These are phyloP conservation scores for Chaetogeoica ovagalla DNA, from an alignment of 2,888 invertebrate species.

Conservation along the genomic window DNA sequence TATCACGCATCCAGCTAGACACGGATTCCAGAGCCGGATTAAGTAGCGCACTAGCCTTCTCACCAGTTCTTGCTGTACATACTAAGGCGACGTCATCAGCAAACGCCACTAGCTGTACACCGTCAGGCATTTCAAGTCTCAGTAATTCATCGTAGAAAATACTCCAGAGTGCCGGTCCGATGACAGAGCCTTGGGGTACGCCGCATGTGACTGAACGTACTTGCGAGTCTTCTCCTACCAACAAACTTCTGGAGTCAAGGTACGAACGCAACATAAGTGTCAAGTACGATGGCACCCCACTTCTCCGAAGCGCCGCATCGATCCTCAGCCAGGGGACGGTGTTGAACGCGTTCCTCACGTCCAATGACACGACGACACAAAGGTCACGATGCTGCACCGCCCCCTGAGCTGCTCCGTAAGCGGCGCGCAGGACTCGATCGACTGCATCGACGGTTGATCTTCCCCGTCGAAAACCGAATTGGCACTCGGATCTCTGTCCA, in stretches of 20 bases:
- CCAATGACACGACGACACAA: background rate
- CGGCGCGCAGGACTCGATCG: background rate
- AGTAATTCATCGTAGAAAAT: background rate
- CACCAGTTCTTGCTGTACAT: no score
- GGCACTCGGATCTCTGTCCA: background rate
- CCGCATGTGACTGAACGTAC: background rate
- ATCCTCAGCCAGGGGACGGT: background rate
- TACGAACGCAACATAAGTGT: no score
- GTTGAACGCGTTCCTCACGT: background rate
- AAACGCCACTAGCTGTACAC: background rate
- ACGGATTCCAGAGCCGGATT: no score
- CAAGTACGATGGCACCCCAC: background rate
- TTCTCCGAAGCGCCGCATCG: background rate
- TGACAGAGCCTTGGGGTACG: background rate
- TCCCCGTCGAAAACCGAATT: background rate
- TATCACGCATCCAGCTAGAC: no score
- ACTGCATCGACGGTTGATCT: background rate
- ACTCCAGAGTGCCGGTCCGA: background rate
- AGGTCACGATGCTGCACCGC: background rate
- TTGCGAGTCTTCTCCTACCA: no score
- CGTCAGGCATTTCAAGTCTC: background rate
- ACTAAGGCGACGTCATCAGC: background rate
- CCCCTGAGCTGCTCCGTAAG: background rate
- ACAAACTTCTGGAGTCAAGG: no score
- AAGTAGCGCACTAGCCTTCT: no score